These are phyloP conservation scores for Papilio elwesi DNA, from an alignment of 2,888 invertebrate genomes.

Conservation along the genomic window DNA sequence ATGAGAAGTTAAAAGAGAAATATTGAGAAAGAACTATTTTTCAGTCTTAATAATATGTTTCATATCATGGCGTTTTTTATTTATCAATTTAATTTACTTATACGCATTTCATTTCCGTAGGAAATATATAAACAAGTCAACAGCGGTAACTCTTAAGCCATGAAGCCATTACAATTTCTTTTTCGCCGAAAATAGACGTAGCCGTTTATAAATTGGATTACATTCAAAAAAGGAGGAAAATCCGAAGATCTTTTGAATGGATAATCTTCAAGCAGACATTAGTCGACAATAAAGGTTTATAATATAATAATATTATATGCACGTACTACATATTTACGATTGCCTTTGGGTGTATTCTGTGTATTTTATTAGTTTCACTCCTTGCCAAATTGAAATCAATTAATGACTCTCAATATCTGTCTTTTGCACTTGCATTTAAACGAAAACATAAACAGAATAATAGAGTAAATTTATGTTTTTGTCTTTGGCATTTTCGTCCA, in stretches of 20 bases:
- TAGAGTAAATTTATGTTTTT: too few relatives aligned
- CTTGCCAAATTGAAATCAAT: neutral
- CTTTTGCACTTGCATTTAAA: neutral
- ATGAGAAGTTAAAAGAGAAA: neutral
- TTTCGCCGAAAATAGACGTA: slow-evolving; percentile 22
- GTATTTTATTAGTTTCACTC: neutral
- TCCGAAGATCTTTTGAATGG: slow-evolving; percentile 26
- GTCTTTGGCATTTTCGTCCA: too few relatives aligned
- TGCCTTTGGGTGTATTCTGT: neutral
- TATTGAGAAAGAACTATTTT: neutral
- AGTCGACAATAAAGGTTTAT: slow-evolving; percentile 15
- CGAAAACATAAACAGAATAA: neutral
- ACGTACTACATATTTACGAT: neutral
- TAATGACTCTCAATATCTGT: neutral
- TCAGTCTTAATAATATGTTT: neutral
- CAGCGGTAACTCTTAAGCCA: slow-evolving; percentile 27
- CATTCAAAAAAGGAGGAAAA: slow-evolving; percentile 37
- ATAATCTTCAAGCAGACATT: slow-evolving; percentile 30
- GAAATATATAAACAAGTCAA: slow-evolving; percentile 29
- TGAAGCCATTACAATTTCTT: slow-evolving; percentile 33
- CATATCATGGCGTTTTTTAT: neutral
- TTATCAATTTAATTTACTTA: neutral
- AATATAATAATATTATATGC: neutral
- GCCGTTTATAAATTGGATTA: slow-evolving; percentile 36
- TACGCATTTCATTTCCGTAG: neutral